Percentiles rank a stretch among this genome's conserved stretches.
These are phyloP conservation scores for Cheilinus undulatus DNA, from an alignment of 2,113 vertebrate genomes.

Conservation along the genomic window DNA sequence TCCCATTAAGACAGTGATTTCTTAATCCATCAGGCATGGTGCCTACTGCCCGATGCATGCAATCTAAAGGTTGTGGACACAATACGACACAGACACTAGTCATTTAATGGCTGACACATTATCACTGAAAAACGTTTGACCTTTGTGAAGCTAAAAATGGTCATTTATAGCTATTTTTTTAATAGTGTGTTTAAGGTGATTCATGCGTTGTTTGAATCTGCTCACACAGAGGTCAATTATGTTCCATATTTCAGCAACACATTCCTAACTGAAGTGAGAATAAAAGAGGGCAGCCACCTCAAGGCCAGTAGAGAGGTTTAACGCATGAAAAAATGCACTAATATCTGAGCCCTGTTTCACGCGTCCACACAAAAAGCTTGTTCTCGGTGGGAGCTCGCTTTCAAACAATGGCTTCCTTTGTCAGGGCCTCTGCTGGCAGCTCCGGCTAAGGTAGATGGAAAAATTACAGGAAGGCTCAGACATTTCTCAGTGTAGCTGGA, in stretches of 20 bases:
- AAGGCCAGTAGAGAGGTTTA: slow-evolving; percentile 45
- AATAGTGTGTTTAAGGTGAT: not conserved
- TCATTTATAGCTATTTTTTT: not conserved
- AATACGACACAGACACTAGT: not conserved
- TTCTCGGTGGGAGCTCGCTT: slow-evolving; percentile 27
- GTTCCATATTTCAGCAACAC: not conserved
- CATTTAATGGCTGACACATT: no score
- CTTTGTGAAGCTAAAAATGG: not conserved
- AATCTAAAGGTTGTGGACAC: not conserved
- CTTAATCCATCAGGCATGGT: slow-evolving; percentile 37
- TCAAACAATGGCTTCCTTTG: slow-evolving; percentile 53
- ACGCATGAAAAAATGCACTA: slow-evolving; percentile 44
- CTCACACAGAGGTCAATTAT: not conserved
- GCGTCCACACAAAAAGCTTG: slow-evolving; percentile 9
- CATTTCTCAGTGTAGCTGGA: not conserved
- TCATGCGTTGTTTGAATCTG: not conserved
- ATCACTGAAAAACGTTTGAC: no score
- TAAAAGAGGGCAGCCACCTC: slow-evolving; percentile 10
- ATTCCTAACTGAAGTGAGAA: slow-evolving; percentile 34
- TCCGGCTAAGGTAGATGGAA: slow-evolving; percentile 6
- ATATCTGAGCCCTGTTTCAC: slow-evolving; percentile 25
- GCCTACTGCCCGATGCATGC: slow-evolving; percentile 5
- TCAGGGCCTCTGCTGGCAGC: slow-evolving; percentile 28
- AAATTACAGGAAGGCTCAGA: slow-evolving; percentile 24
- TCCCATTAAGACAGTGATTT: slow-evolving; percentile 59